Base-by-base conservation (phyloP, 1,140 invertebrate species). In the Pseudomyrmex gracilis region DNA sequence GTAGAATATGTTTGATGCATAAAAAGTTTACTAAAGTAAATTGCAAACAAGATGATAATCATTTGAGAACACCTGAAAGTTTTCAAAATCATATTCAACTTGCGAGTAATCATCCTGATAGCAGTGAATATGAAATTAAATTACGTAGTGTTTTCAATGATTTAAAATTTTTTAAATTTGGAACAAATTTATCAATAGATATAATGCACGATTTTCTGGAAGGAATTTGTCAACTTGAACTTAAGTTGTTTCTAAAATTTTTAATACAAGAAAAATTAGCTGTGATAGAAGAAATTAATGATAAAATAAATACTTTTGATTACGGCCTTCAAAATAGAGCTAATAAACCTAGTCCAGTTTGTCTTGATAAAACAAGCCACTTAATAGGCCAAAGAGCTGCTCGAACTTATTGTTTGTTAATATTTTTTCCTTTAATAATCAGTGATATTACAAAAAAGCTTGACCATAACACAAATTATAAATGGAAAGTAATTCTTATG, bases 1-100 rank as follows among this genome's bases (percentile, higher is more conserved):
- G 34, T 61, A 24, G 34, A 64, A 64, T 64, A 64, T 61, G 22
- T 64, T 64, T 64, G 5, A 64, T 64, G 24, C n/a, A 64, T 22
- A 60, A 60, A 60, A 9, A 60, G 22, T 20, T 10, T 24, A 22
- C 58, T 60, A 60, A 60, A 60, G 20, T 60, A 24, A 60, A 24
- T 60, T 60, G 58, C 10, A 60, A 60, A 60, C 58, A 60, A 60
- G 9, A 60, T 1, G 20, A 60, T 60, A 60, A n/a, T 60, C 20
- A 12, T 60, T n/a, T 60, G 9, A 60, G 20, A 60, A 60, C 10
- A 22, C 20, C 58, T 7, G 58, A 60, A 60, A 60, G 58, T 17
- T 22, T 60, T 60, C 17, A 60, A 60, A 60, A 24, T 60, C 58
- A 60, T 24, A 22, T 60, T 60, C 5, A 60, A 24, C 20, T 22